Evolutionary conservation across 2,888 invertebrate species (phyloP), one percentile per base, ranked within the genome.

Genomic region (Drosophila affinis): DNA sequence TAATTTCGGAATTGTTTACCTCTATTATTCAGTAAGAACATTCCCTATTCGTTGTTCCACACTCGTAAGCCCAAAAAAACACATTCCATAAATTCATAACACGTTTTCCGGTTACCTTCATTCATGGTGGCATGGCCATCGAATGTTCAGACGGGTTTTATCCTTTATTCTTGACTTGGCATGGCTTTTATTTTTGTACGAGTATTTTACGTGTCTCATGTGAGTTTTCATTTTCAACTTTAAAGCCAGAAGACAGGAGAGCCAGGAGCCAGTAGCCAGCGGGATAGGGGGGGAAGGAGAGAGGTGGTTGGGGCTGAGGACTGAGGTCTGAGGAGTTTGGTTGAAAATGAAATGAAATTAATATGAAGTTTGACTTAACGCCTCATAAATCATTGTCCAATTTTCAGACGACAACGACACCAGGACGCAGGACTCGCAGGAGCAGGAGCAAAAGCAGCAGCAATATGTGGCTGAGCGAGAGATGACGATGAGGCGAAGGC

Each of bases 371-470:
- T 78, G 87, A 87, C 84, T 87, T 85, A 88, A 85, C 87, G 85
- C 85, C 85, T 87, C 89, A 85, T 85, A 85, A 85, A 85, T 85
- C 85, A 85, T 88, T 85, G 85, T 85, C 89, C 87, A 88, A 78
- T 85, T 87, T 88, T 88, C 81, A 78, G 70, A 46, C 70, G 67
- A 65, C 65, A 45, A 65, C 65, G 69, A 67, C 49, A 67, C 45
- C 49, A 69, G 67, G 56, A 67, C 69, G 49, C 21, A 39, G 80
- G 75, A 77, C 74, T 58, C 72, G 34, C 54, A 46, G 61, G 55
- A 49, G 62, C 24, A 48, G 62, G 59, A 63, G 24, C 12, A 34
- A 12, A 2, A 12, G 34, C 39, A 39, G 39, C 14, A 14, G 39
- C 39, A 39, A 39, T 39, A 39, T 39, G 39, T 39, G 39, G 14